Evolutionary conservation across 2,888 invertebrate species (phyloP), one percentile per base, ranked within the genome.

Genomic region (Drosophila paracracens): DNA sequence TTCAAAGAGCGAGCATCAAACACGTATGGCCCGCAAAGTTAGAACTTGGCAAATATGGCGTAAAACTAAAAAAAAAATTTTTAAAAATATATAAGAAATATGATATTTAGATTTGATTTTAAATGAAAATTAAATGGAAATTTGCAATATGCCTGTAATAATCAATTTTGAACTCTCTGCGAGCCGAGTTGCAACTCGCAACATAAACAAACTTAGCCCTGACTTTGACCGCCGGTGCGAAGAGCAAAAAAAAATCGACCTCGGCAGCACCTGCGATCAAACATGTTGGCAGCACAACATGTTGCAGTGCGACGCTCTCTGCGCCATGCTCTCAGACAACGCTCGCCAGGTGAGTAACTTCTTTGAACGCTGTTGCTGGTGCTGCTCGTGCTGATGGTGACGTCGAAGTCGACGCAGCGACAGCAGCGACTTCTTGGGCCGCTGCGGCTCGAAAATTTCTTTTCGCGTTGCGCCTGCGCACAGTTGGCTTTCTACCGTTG

Each of bases 401-500:
- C 70, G 33, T 56, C 68, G 57, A 38, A 27, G 70, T 27, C 50
- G 36, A 54, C 70, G 58, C 13, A 29, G 62, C 46, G 4, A 46
- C 46, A 46, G 36, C 74, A 54, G 60, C 70, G 70, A 57, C 79
- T 78, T 83, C 70, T 82, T 76, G 66, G 68, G 70, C 83, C 76
- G 75, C 78, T 78, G 76, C 79, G 80, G 90, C 62, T 80, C 86
- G 88, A 81, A 92, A 91, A 92, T 92, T 93, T 92, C 91, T 90
- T 93, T 92, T 91, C 83, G 83, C 84, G 74, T 74, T 88, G 92
- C 93, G 92, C 93, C 92, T 91, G 91, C 92, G 92, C 93, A 92
- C 93, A 93, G 93, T 93, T 92, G 92, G 92, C 92, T 93, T 93
- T 93, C 92, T 93, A 92, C 92, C 93, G 92, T 93, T 91, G 92